Percentiles rank a stretch among this genome's conserved stretches.
Evolutionary conservation across 1,140 invertebrate genomes (phyloP).

Genomic region (Coenobita brevimanus): DNA sequence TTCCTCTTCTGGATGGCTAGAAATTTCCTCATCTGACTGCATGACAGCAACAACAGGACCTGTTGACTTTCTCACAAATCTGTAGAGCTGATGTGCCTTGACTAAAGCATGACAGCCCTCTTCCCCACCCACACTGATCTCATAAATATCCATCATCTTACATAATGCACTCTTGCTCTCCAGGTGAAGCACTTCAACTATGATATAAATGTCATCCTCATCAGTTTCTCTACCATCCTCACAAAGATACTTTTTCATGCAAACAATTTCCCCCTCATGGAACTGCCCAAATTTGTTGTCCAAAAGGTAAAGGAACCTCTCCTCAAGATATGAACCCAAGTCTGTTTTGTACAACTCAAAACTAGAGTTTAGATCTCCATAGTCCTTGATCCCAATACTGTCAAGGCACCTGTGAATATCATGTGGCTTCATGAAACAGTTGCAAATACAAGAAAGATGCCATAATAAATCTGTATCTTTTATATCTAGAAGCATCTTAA

Average conservation of each 20-base stretch:
- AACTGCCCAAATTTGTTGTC: too few relatives aligned
- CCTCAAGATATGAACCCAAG: slow-evolving; percentile 20
- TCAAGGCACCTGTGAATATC: neutral
- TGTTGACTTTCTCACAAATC: slow-evolving; percentile 13
- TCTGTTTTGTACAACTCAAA: neutral
- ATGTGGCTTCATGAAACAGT: neutral
- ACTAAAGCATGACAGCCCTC: neutral
- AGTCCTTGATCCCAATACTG: neutral
- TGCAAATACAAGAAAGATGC: neutral
- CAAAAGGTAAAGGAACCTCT: too few relatives aligned
- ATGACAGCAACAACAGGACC: too few relatives aligned
- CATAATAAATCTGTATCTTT: neutral
- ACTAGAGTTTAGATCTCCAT: too few relatives aligned
- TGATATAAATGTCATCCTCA: slow-evolving; percentile 35
- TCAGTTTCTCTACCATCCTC: neutral
- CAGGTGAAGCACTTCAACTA: slow-evolving; percentile 22
- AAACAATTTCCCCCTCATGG: too few relatives aligned
- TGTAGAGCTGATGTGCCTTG: slow-evolving; percentile 10
- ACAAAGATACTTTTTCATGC: too few relatives aligned
- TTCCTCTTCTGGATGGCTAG: neutral
- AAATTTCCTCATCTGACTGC: too few relatives aligned
- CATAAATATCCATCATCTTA: slow-evolving; percentile 14
- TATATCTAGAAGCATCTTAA: neutral
- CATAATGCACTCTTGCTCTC: neutral
- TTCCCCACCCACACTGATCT: slow-evolving; percentile 1